phyloP scores from a whole-genome alignment of 1,140 invertebrate genomes.

The Megalonaias nervosa region DNA sequence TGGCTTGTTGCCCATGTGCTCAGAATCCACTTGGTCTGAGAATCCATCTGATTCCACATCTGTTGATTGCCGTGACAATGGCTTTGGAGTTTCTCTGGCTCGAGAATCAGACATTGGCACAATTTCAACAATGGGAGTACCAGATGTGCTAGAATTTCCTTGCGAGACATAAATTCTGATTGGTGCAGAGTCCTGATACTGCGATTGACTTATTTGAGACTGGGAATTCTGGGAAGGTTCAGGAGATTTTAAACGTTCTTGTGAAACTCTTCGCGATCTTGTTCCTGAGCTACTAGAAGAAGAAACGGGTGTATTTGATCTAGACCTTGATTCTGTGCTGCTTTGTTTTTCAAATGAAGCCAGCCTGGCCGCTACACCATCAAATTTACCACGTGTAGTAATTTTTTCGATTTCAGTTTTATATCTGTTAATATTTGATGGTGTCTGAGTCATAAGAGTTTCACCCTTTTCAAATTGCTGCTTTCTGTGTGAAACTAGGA shows the following conservation, averaged over 20 bases:
- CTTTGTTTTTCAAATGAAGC: slow-evolving; percentile 57
- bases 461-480: slow-evolving; percentile 58
- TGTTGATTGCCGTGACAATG: slow-evolving; percentile 6
- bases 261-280: slow-evolving; percentile 33
- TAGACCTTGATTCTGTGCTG: slow-evolving; percentile 5
- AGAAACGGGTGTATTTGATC: slow-evolving; percentile 25
- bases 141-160: slow-evolving; percentile 40
- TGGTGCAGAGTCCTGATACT: slow-evolving; percentile 45
- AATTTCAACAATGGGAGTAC: slow-evolving; percentile 54
- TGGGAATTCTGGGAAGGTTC: slow-evolving; percentile 7
- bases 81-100: neutral
- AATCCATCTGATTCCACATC: slow-evolving; percentile 10
- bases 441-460: slow-evolving; percentile 41
- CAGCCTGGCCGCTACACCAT: slow-evolving; percentile 52
- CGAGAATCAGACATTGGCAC: slow-evolving; percentile 37
- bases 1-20: slow-evolving; percentile 37
- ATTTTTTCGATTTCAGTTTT: slow-evolving; percentile 65
- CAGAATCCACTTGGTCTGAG: slow-evolving; percentile 18
- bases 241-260: slow-evolving; percentile 30
- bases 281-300: slow-evolving; percentile 14
- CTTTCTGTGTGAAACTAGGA: slow-evolving; percentile 59
- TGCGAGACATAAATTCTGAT: slow-evolving; percentile 62
- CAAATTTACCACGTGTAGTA: slow-evolving; percentile 56
- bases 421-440: slow-evolving; percentile 39
- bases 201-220: slow-evolving; percentile 32